A percentile compares a stretch with the other conserved stretches of the same genome.
Evolutionary conservation across 2,888 invertebrate species (phyloP).

Genomic region (Drosophila nigritarsus): DNA sequence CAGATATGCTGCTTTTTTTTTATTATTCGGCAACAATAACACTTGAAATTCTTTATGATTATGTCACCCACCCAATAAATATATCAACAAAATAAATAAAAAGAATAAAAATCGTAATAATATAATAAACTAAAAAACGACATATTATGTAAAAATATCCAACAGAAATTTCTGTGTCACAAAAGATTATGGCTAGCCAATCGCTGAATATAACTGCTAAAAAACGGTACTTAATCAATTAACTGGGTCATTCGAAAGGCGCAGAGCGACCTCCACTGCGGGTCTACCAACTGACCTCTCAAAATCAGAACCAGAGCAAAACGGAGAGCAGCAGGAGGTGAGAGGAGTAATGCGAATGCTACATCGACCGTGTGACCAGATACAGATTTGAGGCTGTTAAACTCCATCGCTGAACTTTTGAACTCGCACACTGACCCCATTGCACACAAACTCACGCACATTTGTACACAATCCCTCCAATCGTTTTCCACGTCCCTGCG

Average conservation of each 20-base stretch:
- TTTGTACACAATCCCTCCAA: conserved; percentile 3
- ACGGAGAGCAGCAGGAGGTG: not conserved
- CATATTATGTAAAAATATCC: not conserved
- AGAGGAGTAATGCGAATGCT: conserved; percentile 3
- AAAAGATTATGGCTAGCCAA: conserved; percentile 1
- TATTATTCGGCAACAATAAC: no score
- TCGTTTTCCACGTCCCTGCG: not conserved
- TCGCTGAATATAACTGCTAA: conserved; percentile 42
- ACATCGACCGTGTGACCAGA: conserved; percentile 21
- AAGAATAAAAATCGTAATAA: conserved; percentile 27
- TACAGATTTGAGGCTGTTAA: conserved; percentile 58
- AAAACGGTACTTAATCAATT: conserved; percentile 73
- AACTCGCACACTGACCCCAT: conserved; percentile 74
- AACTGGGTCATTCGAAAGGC: conserved; percentile 65
- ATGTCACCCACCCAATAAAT: conserved; percentile 36
- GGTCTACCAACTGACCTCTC: conserved; percentile 46
- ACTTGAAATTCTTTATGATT: conserved; percentile 16
- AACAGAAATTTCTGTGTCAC: conserved; percentile 9
- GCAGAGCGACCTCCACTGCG: conserved; percentile 28
- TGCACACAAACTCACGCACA: conserved; percentile 38
- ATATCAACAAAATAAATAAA: conserved; percentile 11
- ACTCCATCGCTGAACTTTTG: conserved; percentile 70
- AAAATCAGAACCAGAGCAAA: conserved; percentile 24
- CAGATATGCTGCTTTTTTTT: no score
- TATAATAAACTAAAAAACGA: conserved; percentile 2